phyloP scores from a whole-genome alignment of 1,140 invertebrate genomes.

The Phthorimaea operculella region DNA sequence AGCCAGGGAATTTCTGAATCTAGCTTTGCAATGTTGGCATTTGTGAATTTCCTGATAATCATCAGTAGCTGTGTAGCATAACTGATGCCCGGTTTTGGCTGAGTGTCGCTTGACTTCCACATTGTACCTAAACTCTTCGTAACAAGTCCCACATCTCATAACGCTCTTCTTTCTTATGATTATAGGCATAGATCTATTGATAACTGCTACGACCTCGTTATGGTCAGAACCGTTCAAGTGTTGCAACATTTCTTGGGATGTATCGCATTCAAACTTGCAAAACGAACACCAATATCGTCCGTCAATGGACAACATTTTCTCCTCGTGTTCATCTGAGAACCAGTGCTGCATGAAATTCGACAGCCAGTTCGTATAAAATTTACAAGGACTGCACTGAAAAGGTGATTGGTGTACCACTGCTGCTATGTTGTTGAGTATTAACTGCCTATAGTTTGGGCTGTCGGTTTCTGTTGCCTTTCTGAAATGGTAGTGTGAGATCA shows the following conservation, averaged over 20 bases:
- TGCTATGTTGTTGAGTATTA: conserved; percentile 81
- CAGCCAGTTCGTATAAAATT: conserved; percentile 85
- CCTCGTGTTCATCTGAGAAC: conserved; percentile 72
- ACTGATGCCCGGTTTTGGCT: conserved; percentile 64
- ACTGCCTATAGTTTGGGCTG: conserved; percentile 63
- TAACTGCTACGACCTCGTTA: conserved; percentile 75
- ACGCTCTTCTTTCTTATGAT: conserved; percentile 76
- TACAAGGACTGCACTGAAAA: conserved; percentile 85
- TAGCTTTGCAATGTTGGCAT: conserved; percentile 70
- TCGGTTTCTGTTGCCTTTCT: conserved; percentile 71
- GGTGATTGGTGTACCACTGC: conserved; percentile 82
- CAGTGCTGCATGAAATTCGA: conserved; percentile 80
- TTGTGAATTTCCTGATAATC: conserved; percentile 72
- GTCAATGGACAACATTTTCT: conserved; percentile 59
- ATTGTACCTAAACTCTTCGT: conserved; percentile 75
- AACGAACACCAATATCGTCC: conserved; percentile 80
- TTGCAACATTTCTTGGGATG: conserved; percentile 73
- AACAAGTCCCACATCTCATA: conserved; percentile 73
- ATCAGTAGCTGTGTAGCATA: conserved; percentile 69
- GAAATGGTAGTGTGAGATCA: conserved; percentile 86
- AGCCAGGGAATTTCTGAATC: conserved; percentile 71
- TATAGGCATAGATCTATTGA: conserved; percentile 83
- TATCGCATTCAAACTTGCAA: conserved; percentile 78
- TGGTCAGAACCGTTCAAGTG: conserved; percentile 78
- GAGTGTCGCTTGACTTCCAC: conserved; percentile 75